phyloP scores from a whole-genome alignment of 2,888 invertebrate genomes.

The Listrodromus nycthemerus region DNA sequence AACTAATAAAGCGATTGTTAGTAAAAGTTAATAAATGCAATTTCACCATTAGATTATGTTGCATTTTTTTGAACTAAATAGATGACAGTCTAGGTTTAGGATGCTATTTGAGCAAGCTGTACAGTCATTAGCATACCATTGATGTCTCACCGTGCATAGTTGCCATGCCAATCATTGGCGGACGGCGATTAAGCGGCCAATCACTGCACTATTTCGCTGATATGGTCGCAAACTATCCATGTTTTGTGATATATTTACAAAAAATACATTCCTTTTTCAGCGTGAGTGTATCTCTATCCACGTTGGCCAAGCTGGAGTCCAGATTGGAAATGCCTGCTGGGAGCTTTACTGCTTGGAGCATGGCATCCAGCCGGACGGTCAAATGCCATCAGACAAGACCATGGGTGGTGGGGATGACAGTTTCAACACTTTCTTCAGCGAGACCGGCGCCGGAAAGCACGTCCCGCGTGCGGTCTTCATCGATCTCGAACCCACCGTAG shows the following conservation, averaged over 20 bases:
- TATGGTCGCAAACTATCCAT: neutral
- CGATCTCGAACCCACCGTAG: conserved; percentile 98
- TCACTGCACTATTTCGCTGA: neutral
- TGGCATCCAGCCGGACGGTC: conserved; percentile 96
- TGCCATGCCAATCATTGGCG: neutral
- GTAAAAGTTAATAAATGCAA: too few species aligned
- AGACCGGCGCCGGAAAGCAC: conserved; percentile 98
- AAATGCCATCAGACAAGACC: conserved; percentile 97
- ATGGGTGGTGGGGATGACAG: conserved; percentile 96
- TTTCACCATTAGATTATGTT: too few species aligned
- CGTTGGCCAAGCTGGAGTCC: conserved; percentile 94
- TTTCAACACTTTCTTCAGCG: conserved; percentile 97
- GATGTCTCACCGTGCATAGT: neutral
- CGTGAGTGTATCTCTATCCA: conserved; percentile 93
- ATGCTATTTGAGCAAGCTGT: neutral
- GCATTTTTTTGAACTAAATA: too few species aligned
- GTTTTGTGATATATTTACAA: conserved; percentile 15
- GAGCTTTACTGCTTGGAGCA: conserved; percentile 95
- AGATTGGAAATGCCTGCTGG: conserved; percentile 96
- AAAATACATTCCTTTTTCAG: conserved; percentile 81
- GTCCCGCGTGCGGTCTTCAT: conserved; percentile 98
- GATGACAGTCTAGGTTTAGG: neutral
- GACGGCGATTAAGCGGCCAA: neutral
- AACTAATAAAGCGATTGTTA: too few species aligned
- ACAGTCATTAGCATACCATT: neutral